These are phyloP conservation scores for Tympanoctomys barrerae DNA, from an alignment of 2,797 vertebrate species.

Conservation along the genomic window DNA sequence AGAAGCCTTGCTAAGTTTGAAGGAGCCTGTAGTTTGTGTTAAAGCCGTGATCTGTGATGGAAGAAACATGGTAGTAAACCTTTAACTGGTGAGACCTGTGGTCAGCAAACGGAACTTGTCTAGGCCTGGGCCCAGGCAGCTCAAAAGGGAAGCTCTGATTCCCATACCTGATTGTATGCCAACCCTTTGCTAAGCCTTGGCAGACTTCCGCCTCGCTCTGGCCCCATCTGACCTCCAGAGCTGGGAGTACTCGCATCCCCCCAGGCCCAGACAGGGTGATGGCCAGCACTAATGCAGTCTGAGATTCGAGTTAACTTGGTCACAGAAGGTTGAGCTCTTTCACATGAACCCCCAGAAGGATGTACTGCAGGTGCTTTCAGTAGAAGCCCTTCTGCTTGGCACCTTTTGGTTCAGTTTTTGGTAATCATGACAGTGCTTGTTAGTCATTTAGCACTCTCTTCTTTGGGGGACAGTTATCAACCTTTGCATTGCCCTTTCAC, in stretches of 20 bases:
- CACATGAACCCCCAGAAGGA: background rate
- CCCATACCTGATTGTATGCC: background rate
- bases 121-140: slow-evolving; percentile 1
- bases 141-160: slow-evolving; percentile 35
- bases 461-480: background rate
- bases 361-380: background rate
- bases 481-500: background rate
- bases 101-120: background rate
- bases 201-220: slow-evolving; percentile 19
- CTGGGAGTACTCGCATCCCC: background rate
- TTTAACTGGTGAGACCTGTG: background rate
- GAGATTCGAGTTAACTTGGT: background rate
- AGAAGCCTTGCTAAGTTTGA: background rate
- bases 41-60: background rate
- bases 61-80: background rate
- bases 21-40: background rate
- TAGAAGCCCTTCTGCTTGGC: background rate
- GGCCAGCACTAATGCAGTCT: background rate
- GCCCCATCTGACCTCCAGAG: slow-evolving; percentile 10
- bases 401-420: background rate
- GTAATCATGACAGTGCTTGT: background rate
- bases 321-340: slow-evolving; percentile 54
- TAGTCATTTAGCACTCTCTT: slow-evolving; percentile 12
- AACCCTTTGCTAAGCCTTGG: slow-evolving; percentile 61
- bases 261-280: background rate